Conservation (phyloP, 2,797 vertebrate genomes). For the Anabacerthia variegaticeps region DNA sequence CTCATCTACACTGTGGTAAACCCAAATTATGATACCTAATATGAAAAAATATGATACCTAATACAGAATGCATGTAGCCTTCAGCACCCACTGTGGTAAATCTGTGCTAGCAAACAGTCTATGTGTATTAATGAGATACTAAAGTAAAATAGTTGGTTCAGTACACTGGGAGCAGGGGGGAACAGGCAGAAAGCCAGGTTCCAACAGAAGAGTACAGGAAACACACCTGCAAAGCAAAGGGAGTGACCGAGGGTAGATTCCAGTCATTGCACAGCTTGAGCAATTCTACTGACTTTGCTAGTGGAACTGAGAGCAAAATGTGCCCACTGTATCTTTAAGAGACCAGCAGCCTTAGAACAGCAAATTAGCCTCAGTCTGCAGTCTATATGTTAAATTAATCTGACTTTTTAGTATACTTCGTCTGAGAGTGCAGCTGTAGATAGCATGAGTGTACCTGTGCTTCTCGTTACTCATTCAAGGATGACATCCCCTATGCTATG, state of each 20-base stretch:
- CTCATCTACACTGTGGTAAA: neutral
- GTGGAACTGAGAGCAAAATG: neutral
- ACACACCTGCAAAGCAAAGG: neutral
- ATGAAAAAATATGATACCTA: neutral
- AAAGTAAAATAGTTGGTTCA: neutral
- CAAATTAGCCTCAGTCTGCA: neutral
- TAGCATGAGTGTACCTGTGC: neutral
- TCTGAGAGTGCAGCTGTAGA: neutral
- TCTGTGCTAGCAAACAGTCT: neutral
- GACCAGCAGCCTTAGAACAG: neutral
- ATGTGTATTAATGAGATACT: neutral
- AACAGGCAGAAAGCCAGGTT: neutral
- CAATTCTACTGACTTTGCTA: neutral
- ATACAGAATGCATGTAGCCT: neutral
- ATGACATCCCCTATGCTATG: neutral
- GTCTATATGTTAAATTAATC: neutral
- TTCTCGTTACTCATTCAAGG: neutral
- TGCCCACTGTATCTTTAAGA: neutral
- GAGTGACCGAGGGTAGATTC: neutral
- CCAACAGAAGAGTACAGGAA: neutral
- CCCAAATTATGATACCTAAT: neutral
- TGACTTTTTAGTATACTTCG: neutral
- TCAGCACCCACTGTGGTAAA: neutral
- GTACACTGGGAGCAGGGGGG: rapidly evolving
- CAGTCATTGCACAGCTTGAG: neutral